Conservation (phyloP, 2,797 vertebrate species). For the Platalea minor region DNA sequence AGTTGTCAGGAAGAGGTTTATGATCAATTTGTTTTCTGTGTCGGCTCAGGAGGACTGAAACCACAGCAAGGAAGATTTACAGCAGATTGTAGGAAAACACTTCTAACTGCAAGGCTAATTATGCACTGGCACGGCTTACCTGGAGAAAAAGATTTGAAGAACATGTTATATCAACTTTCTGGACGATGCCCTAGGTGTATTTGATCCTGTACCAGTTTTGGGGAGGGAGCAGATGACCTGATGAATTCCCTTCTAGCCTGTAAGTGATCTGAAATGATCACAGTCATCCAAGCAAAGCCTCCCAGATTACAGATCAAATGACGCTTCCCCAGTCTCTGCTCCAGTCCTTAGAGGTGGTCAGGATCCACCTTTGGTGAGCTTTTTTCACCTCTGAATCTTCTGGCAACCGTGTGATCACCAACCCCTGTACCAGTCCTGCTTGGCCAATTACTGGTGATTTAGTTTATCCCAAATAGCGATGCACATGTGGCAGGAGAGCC, state of each 20-base stretch:
- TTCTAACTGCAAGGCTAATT: not conserved
- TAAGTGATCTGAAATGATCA: not conserved
- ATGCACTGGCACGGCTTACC: not conserved
- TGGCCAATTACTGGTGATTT: not conserved
- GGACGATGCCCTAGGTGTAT: not conserved
- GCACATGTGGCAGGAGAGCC: not conserved
- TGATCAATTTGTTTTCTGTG: not conserved
- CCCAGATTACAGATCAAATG: not conserved
- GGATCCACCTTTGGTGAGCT: not conserved
- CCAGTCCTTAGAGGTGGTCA: not conserved
- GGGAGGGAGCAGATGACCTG: not conserved
- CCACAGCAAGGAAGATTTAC: not conserved
- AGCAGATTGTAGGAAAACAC: not conserved
- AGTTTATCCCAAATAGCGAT: not conserved
- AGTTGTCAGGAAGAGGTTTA: not conserved
- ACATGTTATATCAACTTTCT: rapidly evolving
- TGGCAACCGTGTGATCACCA: not conserved
- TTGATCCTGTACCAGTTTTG: not conserved
- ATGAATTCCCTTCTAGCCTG: not conserved
- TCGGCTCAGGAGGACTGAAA: not conserved
- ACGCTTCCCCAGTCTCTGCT: not conserved
- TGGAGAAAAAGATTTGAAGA: not conserved
- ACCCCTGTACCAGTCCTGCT: rapidly evolving
- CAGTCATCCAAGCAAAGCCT: not conserved
- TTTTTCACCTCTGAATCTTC: not conserved